These are phyloP conservation scores for Meta bourneti DNA, from an alignment of 2,888 invertebrate species.

Conservation along the genomic window DNA sequence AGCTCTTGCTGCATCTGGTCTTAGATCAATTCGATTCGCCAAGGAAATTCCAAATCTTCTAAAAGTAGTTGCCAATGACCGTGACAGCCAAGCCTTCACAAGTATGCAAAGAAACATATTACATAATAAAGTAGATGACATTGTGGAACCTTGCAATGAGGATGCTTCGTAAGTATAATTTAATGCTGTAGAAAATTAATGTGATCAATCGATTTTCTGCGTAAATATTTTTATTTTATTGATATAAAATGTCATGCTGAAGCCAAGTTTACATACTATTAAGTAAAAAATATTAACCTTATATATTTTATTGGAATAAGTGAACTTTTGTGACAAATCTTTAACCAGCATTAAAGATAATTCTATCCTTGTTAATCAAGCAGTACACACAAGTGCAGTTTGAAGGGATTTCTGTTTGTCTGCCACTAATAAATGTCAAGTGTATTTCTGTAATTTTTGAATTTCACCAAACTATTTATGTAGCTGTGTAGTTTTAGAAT, in stretches of 20 bases:
- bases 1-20: slow-evolving; percentile 96
- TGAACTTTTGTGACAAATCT: background rate
- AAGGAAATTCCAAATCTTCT: slow-evolving; percentile 92
- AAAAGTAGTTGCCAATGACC: slow-evolving; percentile 92
- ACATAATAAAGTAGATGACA: slow-evolving; percentile 87
- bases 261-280: background rate
- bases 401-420: too few species aligned
- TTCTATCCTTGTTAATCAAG: too few species aligned
- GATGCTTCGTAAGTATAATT: slow-evolving; percentile 86
- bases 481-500: too few species aligned
- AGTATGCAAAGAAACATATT: slow-evolving; percentile 90
- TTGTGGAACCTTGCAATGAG: slow-evolving; percentile 88
- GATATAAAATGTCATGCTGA: background rate
- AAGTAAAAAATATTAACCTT: too few species aligned
- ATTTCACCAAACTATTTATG: too few species aligned
- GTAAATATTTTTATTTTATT: background rate
- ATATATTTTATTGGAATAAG: background rate
- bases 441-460: too few species aligned
- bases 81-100: slow-evolving; percentile 90
- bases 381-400: background rate
- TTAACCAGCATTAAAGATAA: too few species aligned
- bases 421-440: too few species aligned
- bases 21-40: slow-evolving; percentile 97
- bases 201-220: background rate
- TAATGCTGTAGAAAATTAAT: too few species aligned